A percentile compares a stretch with the other conserved stretches of the same genome.
phyloP scores from a whole-genome alignment of 2,888 invertebrate genomes.

The Muschampia plurimacula region DNA sequence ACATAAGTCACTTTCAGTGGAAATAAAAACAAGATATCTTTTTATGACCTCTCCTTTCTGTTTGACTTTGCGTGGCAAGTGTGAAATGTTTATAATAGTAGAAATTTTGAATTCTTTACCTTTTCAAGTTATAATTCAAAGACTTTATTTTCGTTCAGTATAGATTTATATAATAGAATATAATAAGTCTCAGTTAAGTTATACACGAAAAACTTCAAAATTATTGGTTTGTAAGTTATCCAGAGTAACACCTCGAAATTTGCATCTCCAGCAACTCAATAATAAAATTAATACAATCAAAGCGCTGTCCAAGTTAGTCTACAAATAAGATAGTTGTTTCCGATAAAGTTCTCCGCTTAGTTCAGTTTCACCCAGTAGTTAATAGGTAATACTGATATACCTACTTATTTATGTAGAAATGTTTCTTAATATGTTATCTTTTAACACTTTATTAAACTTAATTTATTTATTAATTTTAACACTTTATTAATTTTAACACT shows the following conservation, averaged over 20 bases:
- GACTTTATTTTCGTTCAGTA: neutral
- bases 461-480: too few relatives aligned
- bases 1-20: constrained; percentile 22
- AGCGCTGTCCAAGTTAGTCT: neutral
- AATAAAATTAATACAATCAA: neutral
- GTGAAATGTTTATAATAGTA: neutral
- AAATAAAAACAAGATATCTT: constrained; percentile 10
- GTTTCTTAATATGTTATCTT: neutral
- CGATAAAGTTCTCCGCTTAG: neutral
- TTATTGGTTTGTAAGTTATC: neutral
- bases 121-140: too few relatives aligned
- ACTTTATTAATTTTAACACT: too few relatives aligned
- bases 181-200: neutral
- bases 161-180: neutral
- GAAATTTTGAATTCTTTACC: neutral
- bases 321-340: neutral
- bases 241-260: neutral
- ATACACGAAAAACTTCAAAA: neutral
- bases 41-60: constrained; percentile 13
- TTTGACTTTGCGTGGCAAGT: neutral
- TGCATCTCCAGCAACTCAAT: neutral
- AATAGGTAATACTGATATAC: too few relatives aligned
- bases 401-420: neutral
- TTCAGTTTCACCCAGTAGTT: neutral
- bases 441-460: too few relatives aligned